Conservation (phyloP, 2,797 vertebrate species). For the Acrocephalus scirpaceus region DNA sequence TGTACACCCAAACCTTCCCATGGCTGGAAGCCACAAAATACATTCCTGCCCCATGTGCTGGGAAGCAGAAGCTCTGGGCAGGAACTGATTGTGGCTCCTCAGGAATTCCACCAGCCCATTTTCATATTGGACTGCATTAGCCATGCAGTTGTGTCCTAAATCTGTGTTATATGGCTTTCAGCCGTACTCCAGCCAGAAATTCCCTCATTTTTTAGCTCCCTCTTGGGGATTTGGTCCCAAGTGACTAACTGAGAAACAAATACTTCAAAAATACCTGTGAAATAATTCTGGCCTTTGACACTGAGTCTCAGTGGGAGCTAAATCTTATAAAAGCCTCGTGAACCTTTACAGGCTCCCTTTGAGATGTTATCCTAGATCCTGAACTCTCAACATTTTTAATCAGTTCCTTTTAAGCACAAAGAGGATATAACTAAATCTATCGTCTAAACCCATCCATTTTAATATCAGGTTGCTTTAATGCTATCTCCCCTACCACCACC, state of each 20-base stretch:
- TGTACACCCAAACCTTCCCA: not conserved
- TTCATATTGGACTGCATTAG: not conserved
- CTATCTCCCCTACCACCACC: not conserved
- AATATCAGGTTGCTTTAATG: not conserved
- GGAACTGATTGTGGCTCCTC: not conserved
- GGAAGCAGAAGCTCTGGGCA: not conserved
- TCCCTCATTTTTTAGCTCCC: not conserved
- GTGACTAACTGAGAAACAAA: not conserved
- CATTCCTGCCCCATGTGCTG: not conserved
- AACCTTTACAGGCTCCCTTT: not conserved
- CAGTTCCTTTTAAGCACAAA: not conserved
- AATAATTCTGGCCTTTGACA: not conserved
- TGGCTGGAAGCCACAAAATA: not conserved
- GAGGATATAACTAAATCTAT: not conserved
- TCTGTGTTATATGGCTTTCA: not conserved
- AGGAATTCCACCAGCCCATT: not conserved
- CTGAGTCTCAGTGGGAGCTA: not conserved
- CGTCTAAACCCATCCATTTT: not conserved
- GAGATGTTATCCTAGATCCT: not conserved
- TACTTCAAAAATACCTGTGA: not conserved
- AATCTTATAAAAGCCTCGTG: not conserved
- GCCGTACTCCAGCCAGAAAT: not conserved
- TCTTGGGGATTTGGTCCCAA: not conserved
- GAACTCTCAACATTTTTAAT: not conserved
- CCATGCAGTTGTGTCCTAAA: not conserved